These are phyloP conservation scores for Coregonus sp. DNA, from an alignment of 2,797 vertebrate species.

Conservation along the genomic window DNA sequence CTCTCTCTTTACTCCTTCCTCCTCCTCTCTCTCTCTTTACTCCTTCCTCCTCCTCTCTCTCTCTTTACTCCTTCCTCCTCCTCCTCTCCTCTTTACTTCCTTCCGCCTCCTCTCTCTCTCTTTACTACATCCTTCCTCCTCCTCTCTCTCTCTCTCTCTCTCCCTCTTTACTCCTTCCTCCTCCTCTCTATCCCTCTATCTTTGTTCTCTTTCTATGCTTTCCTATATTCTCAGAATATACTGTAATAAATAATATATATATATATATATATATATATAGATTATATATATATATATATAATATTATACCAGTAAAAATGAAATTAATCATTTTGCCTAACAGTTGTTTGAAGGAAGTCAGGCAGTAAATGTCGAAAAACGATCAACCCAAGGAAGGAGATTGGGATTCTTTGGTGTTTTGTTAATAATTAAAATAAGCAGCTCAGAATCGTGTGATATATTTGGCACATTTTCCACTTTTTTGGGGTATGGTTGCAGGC, in stretches of 20 bases:
- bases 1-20: too few species aligned
- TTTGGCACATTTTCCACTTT: conserved; percentile 52
- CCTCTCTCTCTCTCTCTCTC: too few species aligned
- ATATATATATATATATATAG: too few species aligned
- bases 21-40: too few species aligned
- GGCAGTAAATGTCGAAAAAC: conserved; percentile 50
- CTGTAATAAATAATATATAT: too few species aligned
- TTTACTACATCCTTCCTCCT: too few species aligned
- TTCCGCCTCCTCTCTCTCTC: too few species aligned
- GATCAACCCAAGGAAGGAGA: conserved; percentile 45
- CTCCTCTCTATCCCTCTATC: too few species aligned
- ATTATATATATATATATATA: too few species aligned
- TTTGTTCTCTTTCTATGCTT: neutral
- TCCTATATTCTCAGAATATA: neutral
- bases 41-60: too few species aligned
- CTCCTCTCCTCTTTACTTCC: neutral
- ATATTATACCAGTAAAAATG: conserved; percentile 1
- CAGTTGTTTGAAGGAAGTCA: conserved; percentile 46
- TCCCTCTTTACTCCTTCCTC: neutral
- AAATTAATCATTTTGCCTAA: conserved; percentile 36
- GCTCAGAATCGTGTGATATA: conserved; percentile 51
- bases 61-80: neutral
- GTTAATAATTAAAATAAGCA: conserved; percentile 8
- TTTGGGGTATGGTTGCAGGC: conserved; percentile 37
- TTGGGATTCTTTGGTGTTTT: conserved; percentile 50